These are phyloP conservation scores for Augiades crinisus DNA, from an alignment of 2,888 invertebrate genomes.

Conservation along the genomic window DNA sequence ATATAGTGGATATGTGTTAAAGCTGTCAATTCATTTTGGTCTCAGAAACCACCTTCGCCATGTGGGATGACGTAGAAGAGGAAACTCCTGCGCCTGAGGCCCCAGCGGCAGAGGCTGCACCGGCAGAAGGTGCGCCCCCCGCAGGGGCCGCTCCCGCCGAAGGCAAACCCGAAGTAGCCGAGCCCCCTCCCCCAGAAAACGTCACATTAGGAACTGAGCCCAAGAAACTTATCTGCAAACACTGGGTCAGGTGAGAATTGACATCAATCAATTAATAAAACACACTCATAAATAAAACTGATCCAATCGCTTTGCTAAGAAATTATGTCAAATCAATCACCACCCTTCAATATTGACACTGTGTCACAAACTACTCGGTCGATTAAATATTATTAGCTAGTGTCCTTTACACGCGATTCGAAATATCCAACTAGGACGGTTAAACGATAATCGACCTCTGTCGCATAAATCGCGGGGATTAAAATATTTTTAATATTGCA, in stretches of 20 bases:
- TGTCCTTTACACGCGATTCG: no score
- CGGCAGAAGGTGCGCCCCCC: slow-evolving; percentile 48
- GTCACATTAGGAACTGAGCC: slow-evolving; percentile 77
- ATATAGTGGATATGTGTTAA: no score
- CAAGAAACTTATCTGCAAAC: slow-evolving; percentile 87
- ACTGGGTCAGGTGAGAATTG: slow-evolving; percentile 87
- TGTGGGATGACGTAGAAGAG: slow-evolving; percentile 82
- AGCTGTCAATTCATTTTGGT: slow-evolving; percentile 52
- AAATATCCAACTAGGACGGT: no score
- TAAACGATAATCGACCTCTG: not conserved
- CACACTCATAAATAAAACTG: no score
- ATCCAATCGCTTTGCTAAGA: no score
- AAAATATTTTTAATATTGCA: slow-evolving; percentile 47
- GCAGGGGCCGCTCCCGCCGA: slow-evolving; percentile 47
- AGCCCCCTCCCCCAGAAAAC: slow-evolving; percentile 63
- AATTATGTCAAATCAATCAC: no score
- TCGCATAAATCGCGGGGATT: not conserved
- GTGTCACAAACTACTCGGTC: not conserved
- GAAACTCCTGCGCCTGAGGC: slow-evolving; percentile 41
- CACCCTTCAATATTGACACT: no score
- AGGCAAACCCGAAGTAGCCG: slow-evolving; percentile 66
- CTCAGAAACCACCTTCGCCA: slow-evolving; percentile 64
- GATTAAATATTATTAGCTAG: no score
- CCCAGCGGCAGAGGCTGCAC: slow-evolving; percentile 47
- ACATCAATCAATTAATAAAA: no score